These are phyloP conservation scores for Actinia tenebrosa DNA, from an alignment of 64 coral and sea anemone species.

Conservation along the genomic window DNA sequence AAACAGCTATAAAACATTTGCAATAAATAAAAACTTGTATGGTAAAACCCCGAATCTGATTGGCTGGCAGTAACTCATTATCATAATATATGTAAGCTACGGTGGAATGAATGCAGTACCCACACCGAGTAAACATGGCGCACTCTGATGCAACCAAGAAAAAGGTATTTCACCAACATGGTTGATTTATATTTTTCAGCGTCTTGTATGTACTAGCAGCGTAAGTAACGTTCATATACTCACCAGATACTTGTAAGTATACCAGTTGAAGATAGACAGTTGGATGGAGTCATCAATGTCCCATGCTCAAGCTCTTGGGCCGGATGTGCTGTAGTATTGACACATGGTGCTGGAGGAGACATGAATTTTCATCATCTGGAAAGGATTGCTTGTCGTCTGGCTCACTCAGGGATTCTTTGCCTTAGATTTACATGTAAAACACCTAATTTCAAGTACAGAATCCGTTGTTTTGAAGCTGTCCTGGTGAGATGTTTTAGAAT, in stretches of 20 bases:
- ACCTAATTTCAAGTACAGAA: conserved; percentile 90
- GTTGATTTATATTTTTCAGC: neutral
- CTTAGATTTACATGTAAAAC: conserved; percentile 95
- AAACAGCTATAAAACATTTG: too few relatives aligned
- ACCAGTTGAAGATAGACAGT: conserved; percentile 69
- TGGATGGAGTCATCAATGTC: conserved; percentile 77
- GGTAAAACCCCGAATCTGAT: neutral
- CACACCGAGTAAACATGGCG: neutral
- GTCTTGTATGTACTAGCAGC: neutral
- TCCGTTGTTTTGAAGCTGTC: conserved; percentile 69
- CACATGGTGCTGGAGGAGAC: conserved; percentile 86
- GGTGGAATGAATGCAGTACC: neutral
- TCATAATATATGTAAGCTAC: neutral
- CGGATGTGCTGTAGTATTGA: conserved; percentile 80
- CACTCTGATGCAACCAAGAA: neutral
- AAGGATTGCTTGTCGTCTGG: conserved; percentile 59
- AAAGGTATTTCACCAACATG: neutral
- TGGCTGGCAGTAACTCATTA: neutral
- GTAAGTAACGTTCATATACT: neutral
- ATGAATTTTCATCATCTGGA: conserved; percentile 83
- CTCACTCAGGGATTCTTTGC: conserved; percentile 79
- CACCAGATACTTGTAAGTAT: conserved; percentile 45
- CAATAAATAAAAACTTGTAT: too few relatives aligned
- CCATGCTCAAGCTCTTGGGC: conserved; percentile 75
- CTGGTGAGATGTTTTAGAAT: conserved; percentile 57